Percentiles rank a stretch among this genome's conserved stretches.
phyloP scores from a whole-genome alignment of 2,797 vertebrate species.

The Manis crassicaudata region DNA sequence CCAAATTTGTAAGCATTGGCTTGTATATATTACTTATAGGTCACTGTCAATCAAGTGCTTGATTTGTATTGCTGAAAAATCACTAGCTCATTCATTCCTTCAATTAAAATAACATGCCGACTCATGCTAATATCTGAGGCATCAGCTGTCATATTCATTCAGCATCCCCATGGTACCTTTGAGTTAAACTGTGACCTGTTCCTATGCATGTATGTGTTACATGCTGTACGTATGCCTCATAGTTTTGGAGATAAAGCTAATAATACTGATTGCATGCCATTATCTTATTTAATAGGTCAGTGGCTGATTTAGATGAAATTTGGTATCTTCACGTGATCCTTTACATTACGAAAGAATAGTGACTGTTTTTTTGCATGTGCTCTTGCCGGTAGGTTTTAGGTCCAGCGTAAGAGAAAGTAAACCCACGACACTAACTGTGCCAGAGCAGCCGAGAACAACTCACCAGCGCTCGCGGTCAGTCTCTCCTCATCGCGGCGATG shows the following conservation, averaged over 20 bases:
- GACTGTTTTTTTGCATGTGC: conserved; percentile 79
- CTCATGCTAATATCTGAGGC: neutral
- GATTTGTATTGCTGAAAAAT: conserved; percentile 22
- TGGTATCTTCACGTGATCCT: conserved; percentile 42
- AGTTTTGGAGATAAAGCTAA: conserved; percentile 61
- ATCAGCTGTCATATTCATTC: neutral
- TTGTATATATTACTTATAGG: neutral
- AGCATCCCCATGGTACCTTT: neutral
- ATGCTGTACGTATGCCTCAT: conserved; percentile 31
- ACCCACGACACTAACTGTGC: conserved; percentile 94
- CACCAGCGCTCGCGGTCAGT: conserved; percentile 98
- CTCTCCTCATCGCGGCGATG: conserved; percentile 95
- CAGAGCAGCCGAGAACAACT: conserved; percentile 93
- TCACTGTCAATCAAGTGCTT: conserved; percentile 18
- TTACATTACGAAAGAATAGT: conserved; percentile 20
- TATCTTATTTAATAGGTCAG: conserved; percentile 55
- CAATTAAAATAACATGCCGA: neutral
- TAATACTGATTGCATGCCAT: conserved; percentile 77
- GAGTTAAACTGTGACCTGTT: neutral
- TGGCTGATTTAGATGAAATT: conserved; percentile 12
- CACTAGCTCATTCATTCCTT: conserved; percentile 11
- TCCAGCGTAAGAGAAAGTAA: conserved; percentile 93
- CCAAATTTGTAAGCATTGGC: conserved; percentile 5
- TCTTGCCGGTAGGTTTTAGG: conserved; percentile 92
- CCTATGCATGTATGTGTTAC: conserved; percentile 49